phyloP scores from a whole-genome alignment of 2,797 vertebrate genomes.

The Nannoperca australis region DNA sequence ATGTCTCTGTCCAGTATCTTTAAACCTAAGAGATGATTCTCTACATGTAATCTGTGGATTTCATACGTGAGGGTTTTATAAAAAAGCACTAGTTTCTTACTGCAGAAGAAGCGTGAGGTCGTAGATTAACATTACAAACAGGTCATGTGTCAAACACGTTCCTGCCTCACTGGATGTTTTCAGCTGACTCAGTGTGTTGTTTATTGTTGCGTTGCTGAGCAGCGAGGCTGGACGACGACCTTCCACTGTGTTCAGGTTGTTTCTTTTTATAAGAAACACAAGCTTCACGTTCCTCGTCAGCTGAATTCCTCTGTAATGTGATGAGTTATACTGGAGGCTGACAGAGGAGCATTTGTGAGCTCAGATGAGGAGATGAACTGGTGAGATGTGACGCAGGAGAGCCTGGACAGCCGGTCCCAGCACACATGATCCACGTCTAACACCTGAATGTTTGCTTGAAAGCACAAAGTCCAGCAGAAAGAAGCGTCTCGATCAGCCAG shows the following conservation, averaged over 20 bases:
- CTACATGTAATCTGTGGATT: not conserved
- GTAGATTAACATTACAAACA: not conserved
- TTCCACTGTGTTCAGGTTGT: not conserved
- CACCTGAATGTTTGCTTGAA: not conserved
- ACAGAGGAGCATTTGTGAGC: conserved; percentile 45
- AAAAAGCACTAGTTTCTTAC: not conserved
- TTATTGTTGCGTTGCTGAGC: conserved; percentile 18
- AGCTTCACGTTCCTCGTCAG: conserved; percentile 49
- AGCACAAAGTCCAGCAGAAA: not conserved
- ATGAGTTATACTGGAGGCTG: not conserved
- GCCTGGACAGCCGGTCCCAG: too few relatives aligned
- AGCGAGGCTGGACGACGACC: not conserved
- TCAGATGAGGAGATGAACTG: conserved; percentile 9
- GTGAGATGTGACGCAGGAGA: not conserved
- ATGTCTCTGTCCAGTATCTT: not conserved
- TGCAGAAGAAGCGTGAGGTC: not conserved
- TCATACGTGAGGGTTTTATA: not conserved
- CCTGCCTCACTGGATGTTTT: not conserved
- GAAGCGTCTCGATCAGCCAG: not conserved
- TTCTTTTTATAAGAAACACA: conserved; percentile 18
- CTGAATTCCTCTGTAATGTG: conserved; percentile 50
- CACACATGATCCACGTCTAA: not conserved
- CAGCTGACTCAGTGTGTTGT: not conserved
- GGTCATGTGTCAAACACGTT: not conserved
- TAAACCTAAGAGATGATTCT: not conserved